phyloP scores from a whole-genome alignment of 1,140 invertebrate genomes.

The Monomorium pharaonis region DNA sequence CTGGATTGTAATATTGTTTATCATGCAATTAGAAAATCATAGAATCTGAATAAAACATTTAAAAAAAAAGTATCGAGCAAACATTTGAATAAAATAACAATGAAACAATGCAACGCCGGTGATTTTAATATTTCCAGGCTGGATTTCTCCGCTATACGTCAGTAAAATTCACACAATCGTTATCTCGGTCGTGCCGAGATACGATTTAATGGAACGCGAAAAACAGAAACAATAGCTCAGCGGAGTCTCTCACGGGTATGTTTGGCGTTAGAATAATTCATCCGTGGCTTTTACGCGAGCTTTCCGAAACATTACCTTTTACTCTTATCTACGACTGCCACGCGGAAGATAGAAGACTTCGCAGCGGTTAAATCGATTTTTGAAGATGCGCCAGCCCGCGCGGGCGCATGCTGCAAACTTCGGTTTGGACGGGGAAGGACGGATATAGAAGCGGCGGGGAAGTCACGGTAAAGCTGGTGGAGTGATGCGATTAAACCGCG shows the following conservation, averaged over 20 bases:
- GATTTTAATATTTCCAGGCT: neutral
- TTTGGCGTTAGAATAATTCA: constrained; percentile 36
- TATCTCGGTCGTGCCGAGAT: neutral
- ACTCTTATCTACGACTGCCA: constrained; percentile 44
- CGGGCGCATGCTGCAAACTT: constrained; percentile 21
- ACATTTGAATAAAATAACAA: neutral
- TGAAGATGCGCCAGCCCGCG: constrained; percentile 29
- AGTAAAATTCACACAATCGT: neutral
- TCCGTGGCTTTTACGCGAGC: neutral
- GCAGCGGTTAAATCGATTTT: constrained; percentile 47
- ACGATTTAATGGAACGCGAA: constrained; percentile 3
- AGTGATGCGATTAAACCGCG: constrained; percentile 22
- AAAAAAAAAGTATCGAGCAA: neutral
- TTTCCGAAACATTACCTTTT: constrained; percentile 36
- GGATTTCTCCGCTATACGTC: neutral
- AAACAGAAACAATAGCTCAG: neutral
- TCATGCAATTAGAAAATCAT: neutral
- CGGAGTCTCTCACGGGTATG: neutral
- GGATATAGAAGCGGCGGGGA: neutral
- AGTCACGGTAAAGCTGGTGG: neutral
- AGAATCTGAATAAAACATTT: neutral
- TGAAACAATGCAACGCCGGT: neutral
- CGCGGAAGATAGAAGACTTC: constrained; percentile 43
- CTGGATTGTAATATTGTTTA: neutral
- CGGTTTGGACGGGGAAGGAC: neutral